Conservation (phyloP, 2,797 vertebrate species). For the Galagoides demidoff region DNA sequence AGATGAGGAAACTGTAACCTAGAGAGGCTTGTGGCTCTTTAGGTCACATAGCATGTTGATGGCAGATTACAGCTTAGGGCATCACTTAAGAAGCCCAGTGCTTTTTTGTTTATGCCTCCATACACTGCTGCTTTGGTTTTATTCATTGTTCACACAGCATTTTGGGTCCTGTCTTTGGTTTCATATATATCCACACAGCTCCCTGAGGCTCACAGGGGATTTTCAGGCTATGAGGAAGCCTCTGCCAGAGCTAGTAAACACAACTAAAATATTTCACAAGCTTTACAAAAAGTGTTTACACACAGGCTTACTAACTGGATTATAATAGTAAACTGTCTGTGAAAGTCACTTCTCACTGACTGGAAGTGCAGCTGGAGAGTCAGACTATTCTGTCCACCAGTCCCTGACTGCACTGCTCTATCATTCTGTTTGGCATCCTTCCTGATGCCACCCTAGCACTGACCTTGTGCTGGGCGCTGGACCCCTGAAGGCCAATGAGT, state of each 20-base stretch:
- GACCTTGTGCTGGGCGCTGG: not conserved
- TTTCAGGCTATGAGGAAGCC: not conserved
- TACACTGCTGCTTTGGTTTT: not conserved
- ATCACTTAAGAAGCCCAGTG: not conserved
- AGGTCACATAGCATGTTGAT: not conserved
- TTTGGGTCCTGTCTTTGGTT: not conserved
- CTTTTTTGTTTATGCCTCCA: not conserved
- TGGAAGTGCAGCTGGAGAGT: not conserved
- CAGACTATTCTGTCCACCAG: not conserved
- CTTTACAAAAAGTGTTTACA: conserved; percentile 60
- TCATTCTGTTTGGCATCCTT: not conserved
- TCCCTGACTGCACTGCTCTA: not conserved
- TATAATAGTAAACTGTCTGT: not conserved
- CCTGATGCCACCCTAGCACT: not conserved
- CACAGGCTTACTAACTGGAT: not conserved
- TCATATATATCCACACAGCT: not conserved
- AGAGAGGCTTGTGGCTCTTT: not conserved
- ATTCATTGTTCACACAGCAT: not conserved
- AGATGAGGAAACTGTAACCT: not conserved
- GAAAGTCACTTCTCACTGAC: not conserved
- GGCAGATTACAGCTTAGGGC: not conserved
- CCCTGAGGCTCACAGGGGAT: not conserved
- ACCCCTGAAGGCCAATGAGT: not conserved
- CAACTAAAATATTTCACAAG: conserved; percentile 25
- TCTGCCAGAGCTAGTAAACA: conserved; percentile 53